Conservation (phyloP, 2,797 vertebrate genomes). For the Oreonectes daqikongensis region DNA sequence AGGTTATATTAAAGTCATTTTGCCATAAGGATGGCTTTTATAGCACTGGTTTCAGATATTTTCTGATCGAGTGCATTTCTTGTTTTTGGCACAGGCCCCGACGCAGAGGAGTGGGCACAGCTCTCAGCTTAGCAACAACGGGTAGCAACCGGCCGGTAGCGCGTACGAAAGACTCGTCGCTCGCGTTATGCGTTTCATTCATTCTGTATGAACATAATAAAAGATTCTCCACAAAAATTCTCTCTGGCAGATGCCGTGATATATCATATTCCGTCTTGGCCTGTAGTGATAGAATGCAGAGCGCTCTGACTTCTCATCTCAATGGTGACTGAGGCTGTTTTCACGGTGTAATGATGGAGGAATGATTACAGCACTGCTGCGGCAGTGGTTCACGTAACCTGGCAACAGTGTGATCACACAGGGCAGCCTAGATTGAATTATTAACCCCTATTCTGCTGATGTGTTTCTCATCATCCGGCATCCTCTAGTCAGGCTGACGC, state of each 20-base stretch:
- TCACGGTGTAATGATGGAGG: constrained; percentile 46
- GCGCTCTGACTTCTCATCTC: constrained; percentile 44
- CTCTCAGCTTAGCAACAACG: constrained; percentile 74
- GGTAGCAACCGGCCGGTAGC: constrained; percentile 69
- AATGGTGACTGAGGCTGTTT: constrained; percentile 45
- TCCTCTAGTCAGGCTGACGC: constrained; percentile 30
- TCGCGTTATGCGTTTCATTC: constrained; percentile 20
- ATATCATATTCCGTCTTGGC: constrained; percentile 39
- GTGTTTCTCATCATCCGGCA: constrained; percentile 13
- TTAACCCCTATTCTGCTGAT: constrained; percentile 53
- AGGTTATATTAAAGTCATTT: background rate
- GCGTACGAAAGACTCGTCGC: constrained; percentile 28
- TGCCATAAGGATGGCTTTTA: constrained; percentile 3
- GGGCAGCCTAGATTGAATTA: constrained; percentile 52
- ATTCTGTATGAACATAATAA: constrained; percentile 15
- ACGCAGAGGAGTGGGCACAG: constrained; percentile 64
- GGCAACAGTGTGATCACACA: constrained; percentile 50
- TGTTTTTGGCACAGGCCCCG: constrained; percentile 60
- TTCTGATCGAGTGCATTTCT: constrained; percentile 52
- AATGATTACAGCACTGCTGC: constrained; percentile 51
- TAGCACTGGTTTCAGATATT: constrained; percentile 12
- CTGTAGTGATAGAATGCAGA: constrained; percentile 40
- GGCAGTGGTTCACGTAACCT: constrained; percentile 54
- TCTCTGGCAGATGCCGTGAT: background rate
- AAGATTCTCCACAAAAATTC: background rate